Evolutionary conservation across 2,888 invertebrate species (phyloP).

Genomic region (Mythimna vitellina): DNA sequence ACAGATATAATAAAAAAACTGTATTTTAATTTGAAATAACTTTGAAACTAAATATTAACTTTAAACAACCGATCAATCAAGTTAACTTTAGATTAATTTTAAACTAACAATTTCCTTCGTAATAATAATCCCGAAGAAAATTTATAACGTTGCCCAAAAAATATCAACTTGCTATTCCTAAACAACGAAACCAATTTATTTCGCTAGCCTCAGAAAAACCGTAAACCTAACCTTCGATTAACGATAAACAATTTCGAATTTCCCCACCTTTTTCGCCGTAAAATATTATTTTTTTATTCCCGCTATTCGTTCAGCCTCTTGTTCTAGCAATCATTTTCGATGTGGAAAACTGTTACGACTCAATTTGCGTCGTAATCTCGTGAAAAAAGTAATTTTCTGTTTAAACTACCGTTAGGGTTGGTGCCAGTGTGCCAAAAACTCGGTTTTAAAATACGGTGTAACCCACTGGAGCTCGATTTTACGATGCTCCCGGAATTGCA

Average conservation of each 20-base stretch:
- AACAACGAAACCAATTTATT: constrained; percentile 51
- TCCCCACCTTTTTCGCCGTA: constrained; percentile 9
- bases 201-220: constrained; percentile 18
- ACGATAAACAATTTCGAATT: constrained; percentile 44
- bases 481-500: constrained; percentile 23
- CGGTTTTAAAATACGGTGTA: constrained; percentile 22
- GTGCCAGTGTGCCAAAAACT: constrained; percentile 14
- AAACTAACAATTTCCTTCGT: constrained; percentile 2
- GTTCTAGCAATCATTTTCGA: constrained; percentile 56
- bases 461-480: constrained; percentile 20
- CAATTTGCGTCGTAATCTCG: constrained; percentile 61
- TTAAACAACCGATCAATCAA: constrained; percentile 18
- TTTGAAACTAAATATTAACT: background rate
- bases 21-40: background rate
- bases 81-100: constrained; percentile 7
- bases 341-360: constrained; percentile 51
- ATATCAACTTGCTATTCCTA: constrained; percentile 11
- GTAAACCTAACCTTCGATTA: constrained; percentile 34
- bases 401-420: constrained; percentile 55
- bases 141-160: constrained; percentile 1
- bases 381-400: constrained; percentile 59
- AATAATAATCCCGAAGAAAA: background rate
- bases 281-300: constrained; percentile 50
- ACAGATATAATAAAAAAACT: too few species aligned
- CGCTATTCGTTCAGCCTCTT: constrained; percentile 52